Evolutionary conservation across 2,797 vertebrate species (phyloP).

Genomic region (Smutsia gigantea): DNA sequence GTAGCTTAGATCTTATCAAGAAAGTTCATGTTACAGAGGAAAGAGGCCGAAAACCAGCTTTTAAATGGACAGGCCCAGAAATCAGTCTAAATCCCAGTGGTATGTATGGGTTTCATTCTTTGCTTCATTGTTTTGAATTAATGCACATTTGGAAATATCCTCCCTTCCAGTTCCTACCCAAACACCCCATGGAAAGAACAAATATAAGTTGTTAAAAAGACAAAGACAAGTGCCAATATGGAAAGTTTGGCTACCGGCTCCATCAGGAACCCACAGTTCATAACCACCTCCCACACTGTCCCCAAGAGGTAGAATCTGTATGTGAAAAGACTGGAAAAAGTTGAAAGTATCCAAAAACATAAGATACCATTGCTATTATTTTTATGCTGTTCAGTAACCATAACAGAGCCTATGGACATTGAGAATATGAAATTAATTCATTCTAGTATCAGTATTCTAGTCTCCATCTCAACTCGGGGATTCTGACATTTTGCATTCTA

Average conservation of each 20-base stretch:
- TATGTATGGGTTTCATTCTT: conserved; percentile 76
- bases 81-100: conserved; percentile 89
- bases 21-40: conserved; percentile 96
- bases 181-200: not conserved
- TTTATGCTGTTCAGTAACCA: not conserved
- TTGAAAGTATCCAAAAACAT: not conserved
- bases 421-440: not conserved
- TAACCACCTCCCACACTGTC: not conserved
- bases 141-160: not conserved
- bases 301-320: not conserved
- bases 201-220: not conserved
- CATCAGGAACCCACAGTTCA: not conserved
- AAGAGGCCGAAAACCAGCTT: conserved; percentile 95
- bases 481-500: not conserved
- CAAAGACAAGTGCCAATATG: not conserved
- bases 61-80: conserved; percentile 95
- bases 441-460: not conserved
- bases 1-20: conserved; percentile 96
- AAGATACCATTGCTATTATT: not conserved
- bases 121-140: conserved; percentile 7
- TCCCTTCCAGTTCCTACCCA: not conserved
- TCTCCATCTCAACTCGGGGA: not conserved
- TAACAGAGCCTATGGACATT: no score
- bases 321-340: not conserved
- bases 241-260: not conserved